Evolutionary conservation across 2,888 invertebrate species (phyloP), one percentile per base, ranked within the genome.

Genomic region (Torymus aiolomorphi): DNA sequence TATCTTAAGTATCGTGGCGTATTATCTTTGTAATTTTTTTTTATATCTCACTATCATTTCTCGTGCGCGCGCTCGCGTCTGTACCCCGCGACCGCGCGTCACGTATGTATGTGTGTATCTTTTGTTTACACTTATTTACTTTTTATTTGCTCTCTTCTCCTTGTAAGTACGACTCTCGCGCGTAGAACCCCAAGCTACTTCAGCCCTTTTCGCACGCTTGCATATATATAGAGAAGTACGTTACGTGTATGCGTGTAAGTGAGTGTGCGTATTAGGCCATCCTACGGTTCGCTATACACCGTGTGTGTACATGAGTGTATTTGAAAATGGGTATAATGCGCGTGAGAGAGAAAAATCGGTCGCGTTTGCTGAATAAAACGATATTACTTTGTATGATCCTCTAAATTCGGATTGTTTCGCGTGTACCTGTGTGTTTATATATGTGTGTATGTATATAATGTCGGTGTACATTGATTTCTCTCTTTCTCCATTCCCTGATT

Each of bases 1-100:
- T 57, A 69, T n/a, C 66, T 76, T 78, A 76, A 72, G 54, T 71
- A 74, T 76, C 71, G 70, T 76, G 80, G 70, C 71, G 78, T 69
- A 31, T 42, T 42, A 42, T 42, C 42, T 42, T 42, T 82, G 72
- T 76, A 72, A 67, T 63, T 82, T 80, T 51, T 59, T 75, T 62
- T 52, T 62, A 31, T 59, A 67, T 75, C 75, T 75, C 75, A 74
- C 72, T 76, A 67, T 72, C 71, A 71, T 73, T 77, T 49, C 78
- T 54, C 76, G 69, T 66, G 59, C 56, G 76, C 56, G 16, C 63
- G 59, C 66, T 66, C 72, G 20, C 72, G 52, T 75, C 70, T 74
- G 76, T 61, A 20, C 49, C 24, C 49, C 71, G 61, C 71, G 71
- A 16, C 42, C 57, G 10, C 61, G 42, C 51, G 59, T 20, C 51